Evolutionary conservation across 2,888 invertebrate species (phyloP).

Genomic region (Hymenopus coronatus): DNA sequence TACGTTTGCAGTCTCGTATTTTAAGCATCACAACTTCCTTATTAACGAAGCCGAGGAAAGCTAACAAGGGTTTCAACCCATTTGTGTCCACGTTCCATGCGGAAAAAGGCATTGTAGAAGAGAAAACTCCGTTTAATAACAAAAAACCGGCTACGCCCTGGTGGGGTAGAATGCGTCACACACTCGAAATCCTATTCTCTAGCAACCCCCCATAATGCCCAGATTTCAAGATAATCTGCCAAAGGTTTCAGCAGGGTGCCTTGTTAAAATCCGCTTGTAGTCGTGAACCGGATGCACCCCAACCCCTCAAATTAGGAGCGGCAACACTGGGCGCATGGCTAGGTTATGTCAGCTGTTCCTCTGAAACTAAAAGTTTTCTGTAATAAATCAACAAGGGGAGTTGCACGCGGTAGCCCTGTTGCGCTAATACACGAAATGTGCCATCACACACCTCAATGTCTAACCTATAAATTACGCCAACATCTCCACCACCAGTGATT

Average conservation of each 20-base stretch:
- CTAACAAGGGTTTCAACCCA: background rate
- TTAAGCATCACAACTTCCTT: background rate
- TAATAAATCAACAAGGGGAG: background rate
- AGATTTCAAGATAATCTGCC: background rate
- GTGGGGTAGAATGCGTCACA: background rate
- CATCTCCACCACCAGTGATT: background rate
- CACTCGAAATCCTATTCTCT: background rate
- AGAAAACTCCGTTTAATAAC: background rate
- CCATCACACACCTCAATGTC: background rate
- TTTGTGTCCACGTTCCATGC: background rate
- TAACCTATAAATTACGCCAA: background rate
- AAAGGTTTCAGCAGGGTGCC: background rate
- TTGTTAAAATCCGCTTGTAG: background rate
- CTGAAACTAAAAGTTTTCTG: background rate
- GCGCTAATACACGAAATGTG: too few species aligned
- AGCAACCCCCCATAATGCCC: background rate
- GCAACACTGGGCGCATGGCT: background rate
- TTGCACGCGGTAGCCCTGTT: background rate
- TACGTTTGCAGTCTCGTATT: too few species aligned
- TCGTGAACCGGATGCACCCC: background rate
- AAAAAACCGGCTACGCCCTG: background rate
- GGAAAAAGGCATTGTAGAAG: background rate
- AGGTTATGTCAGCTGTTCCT: background rate
- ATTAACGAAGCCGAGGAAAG: background rate
- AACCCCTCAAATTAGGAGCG: conserved; percentile 1